Evolutionary conservation across 1,140 invertebrate genomes (phyloP), one percentile per base, ranked within the genome.

Genomic region (Pseudomyrmex pallidus): DNA sequence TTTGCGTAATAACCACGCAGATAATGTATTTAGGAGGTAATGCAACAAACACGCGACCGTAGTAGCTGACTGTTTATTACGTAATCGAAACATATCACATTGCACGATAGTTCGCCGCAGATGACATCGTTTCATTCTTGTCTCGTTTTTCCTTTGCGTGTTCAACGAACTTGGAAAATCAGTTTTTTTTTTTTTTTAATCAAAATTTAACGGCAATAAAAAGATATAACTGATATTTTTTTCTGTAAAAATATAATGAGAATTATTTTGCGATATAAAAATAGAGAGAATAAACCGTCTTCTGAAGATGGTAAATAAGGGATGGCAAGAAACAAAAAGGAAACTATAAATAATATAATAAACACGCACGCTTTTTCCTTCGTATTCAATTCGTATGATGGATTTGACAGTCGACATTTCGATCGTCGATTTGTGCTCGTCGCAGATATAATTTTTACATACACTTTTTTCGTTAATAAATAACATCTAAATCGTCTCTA

Each of bases 401-500:
- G 8, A 17, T 64, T 76, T 54, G 10, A 68, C 62, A 22, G 12
- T 66, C 61, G 74, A 76, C 57, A 74, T 4, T 66, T 66, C 10
- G 67, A 68, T 70, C 67, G 20, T 15, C 12, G 25, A 25, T 44
- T 70, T 67, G 56, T 35, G 35, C 35, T 57, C 82, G 68, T 59
- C 82, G 67, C 76, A 64, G 85, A 84, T 84, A 87, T 87, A 85
- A 67, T 66, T 84, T 85, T 35, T 87, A 87, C 64, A 87, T 80
- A 35, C 35, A 35, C 35, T 5, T 35, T 35, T 35, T 7, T 35
- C 63, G 67, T 87, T 72, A 84, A 72, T 70, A 74, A 35, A 22
- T 86, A 74, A 87, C 54, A 57, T 54, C 82, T 87, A 87, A 50
- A 87, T 87, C 68, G 68, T 50, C 85, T 87, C 85, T 87, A 87